Evolutionary conservation across 2,888 invertebrate species (phyloP).

Genomic region (Lasioglossum lativentre): DNA sequence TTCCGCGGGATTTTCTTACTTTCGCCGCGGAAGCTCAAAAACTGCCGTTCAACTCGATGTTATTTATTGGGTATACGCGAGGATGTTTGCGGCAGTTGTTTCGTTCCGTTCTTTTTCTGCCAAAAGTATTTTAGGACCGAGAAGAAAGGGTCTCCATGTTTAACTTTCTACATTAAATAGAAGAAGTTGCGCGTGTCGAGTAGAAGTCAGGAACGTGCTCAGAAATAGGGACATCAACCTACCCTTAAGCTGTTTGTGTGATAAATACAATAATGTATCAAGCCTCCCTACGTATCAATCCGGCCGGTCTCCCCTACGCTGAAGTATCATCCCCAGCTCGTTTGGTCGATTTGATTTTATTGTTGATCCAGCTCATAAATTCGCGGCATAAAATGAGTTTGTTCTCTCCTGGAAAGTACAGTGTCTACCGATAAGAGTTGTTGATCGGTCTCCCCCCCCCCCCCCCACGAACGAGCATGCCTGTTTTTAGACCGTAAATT

Average conservation of each 20-base stretch:
- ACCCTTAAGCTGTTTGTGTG: background rate
- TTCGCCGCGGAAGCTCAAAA: background rate
- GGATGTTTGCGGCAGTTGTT: background rate
- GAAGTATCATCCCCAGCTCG: background rate
- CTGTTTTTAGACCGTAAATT: slow-evolving; percentile 31
- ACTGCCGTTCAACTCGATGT: background rate
- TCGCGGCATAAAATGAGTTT: background rate
- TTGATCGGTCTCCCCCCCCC: background rate
- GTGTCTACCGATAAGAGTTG: slow-evolving; percentile 13
- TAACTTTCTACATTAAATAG: too few species aligned
- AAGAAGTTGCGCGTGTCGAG: too few species aligned
- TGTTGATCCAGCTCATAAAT: slow-evolving; percentile 18
- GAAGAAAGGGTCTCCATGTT: background rate
- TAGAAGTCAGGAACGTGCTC: too few species aligned
- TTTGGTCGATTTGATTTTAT: slow-evolving; percentile 18
- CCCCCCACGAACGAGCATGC: background rate
- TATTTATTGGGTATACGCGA: slow-evolving; percentile 11
- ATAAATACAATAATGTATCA: background rate
- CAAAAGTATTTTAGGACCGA: background rate
- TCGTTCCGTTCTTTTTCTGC: background rate
- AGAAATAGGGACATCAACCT: too few species aligned
- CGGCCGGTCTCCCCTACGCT: background rate
- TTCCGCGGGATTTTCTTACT: slow-evolving; percentile 13
- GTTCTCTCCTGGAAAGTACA: background rate
- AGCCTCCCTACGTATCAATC: background rate